Evolutionary conservation across 2,113 vertebrate species (phyloP).

Genomic region (Macheiramphus alcinus): DNA sequence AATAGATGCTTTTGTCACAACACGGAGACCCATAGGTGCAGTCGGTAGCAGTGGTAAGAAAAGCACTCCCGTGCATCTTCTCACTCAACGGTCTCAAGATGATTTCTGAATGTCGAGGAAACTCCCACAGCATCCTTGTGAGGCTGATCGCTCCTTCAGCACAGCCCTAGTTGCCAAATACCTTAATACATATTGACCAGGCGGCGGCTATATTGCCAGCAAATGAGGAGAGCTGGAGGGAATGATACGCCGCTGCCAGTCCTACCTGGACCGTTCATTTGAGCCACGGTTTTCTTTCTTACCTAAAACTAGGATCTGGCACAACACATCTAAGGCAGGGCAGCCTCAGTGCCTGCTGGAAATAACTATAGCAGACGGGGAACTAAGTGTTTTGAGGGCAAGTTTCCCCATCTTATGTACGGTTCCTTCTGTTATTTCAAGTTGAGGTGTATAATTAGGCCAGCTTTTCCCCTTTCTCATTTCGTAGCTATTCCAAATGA

Average conservation of each 20-base stretch:
- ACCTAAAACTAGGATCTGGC: background rate
- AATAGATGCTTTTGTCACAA: background rate
- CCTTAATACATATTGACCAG: background rate
- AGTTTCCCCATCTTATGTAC: fast-evolving
- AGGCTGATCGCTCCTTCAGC: background rate
- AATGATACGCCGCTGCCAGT: fast-evolving
- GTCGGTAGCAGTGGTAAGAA: background rate
- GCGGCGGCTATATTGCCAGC: background rate
- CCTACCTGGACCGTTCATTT: background rate
- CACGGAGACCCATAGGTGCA: background rate
- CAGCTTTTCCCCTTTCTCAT: background rate
- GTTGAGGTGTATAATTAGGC: background rate
- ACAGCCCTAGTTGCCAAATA: background rate
- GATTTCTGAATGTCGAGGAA: background rate
- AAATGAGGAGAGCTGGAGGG: background rate
- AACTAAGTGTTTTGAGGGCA: background rate
- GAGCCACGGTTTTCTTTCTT: background rate
- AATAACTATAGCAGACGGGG: fast-evolving
- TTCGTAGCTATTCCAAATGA: background rate
- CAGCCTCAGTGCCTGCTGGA: background rate
- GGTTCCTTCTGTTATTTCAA: background rate
- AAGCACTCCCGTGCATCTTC: background rate
- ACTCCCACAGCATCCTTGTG: background rate
- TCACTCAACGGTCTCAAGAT: background rate
- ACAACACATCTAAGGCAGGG: background rate